A percentile compares a stretch with the other conserved stretches of the same genome.
phyloP scores from a whole-genome alignment of 2,888 invertebrate genomes.

The Eupithecia abbreviata region DNA sequence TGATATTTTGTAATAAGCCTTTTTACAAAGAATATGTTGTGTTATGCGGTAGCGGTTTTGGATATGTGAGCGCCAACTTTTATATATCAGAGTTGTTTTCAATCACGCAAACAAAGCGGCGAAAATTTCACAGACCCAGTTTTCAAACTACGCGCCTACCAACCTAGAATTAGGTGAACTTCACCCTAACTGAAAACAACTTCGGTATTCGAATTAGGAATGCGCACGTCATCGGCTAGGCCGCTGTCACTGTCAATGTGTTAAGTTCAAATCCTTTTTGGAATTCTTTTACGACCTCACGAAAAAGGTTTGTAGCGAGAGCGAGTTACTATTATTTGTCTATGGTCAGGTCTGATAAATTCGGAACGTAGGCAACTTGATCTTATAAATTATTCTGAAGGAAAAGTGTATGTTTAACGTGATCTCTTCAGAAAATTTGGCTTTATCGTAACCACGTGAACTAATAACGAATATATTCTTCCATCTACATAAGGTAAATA shows the following conservation, averaged over 20 bases:
- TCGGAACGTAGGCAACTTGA: neutral
- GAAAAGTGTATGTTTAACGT: slow-evolving; percentile 10
- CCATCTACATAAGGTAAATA: neutral
- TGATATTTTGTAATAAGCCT: too few species aligned
- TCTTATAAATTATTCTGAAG: slow-evolving; percentile 3
- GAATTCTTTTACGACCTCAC: slow-evolving; percentile 7
- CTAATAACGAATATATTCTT: neutral
- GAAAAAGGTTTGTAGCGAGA: slow-evolving; percentile 1
- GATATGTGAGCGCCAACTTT: too few species aligned
- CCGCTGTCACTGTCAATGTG: slow-evolving; percentile 13
- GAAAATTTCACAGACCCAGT: too few species aligned
- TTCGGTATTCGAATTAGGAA: neutral
- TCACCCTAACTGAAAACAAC: neutral
- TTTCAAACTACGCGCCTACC: too few species aligned
- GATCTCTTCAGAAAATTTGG: neutral
- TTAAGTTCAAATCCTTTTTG: slow-evolving; percentile 13
- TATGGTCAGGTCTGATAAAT: slow-evolving; percentile 10
- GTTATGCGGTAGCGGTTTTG: too few species aligned
- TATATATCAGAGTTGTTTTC: too few species aligned
- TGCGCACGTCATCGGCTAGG: slow-evolving; percentile 5
- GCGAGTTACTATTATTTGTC: neutral
- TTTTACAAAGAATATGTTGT: too few species aligned
- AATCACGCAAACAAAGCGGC: too few species aligned
- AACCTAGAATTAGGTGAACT: neutral
- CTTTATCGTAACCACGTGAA: neutral